Evolutionary conservation across 2,113 vertebrate species (phyloP), one percentile per base, ranked within the genome.

Genomic region (Piliocolobus tephrosceles): DNA sequence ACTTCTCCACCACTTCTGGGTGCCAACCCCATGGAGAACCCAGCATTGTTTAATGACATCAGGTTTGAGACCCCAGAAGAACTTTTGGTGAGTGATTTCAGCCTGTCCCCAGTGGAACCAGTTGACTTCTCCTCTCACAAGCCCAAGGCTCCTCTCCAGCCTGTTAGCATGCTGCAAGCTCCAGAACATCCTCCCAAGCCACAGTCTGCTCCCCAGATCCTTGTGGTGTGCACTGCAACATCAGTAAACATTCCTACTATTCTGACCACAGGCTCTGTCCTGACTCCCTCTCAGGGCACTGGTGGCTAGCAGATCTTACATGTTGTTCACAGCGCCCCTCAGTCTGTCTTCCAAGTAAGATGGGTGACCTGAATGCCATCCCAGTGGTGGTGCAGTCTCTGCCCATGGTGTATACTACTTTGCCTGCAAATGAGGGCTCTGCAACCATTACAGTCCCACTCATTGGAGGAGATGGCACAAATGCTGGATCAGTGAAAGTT

Each of bases 321-420:
- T 45, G 99, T 99, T 94, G 99, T 99, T 97, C 99, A 99, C 98
- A 99, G 99, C 43, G 99, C 97, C 99, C 99, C 1, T 99, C 99
- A 0, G 99, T 99, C 95, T 99, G 98, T 98, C 98, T 99, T 97
- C 99, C 99, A 98, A 99, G 99, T 98, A 99, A 99, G 98, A 99
- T 99, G 98, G 99, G 99, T 23, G 99, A 99, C 98, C 99, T 99
- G 55, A 99, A 99, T 98, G 99, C 99, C 98, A 99, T 99, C 97
- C 99, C 99, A 0, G 98, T 99, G 98, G 99, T 99, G 96, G 99
- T 99, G 7, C 99, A 99, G 98, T 99, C 99, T 0, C 98, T 99
- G 93, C 99, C 99, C 0, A 99, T 99, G 0, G 99, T 99, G 97
- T 99, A 99, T 97, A 99, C 99, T 72, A 98, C 99, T 80, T 98